Base-by-base conservation (phyloP, 2,797 vertebrate genomes). In the Acipenser ruthenus region DNA sequence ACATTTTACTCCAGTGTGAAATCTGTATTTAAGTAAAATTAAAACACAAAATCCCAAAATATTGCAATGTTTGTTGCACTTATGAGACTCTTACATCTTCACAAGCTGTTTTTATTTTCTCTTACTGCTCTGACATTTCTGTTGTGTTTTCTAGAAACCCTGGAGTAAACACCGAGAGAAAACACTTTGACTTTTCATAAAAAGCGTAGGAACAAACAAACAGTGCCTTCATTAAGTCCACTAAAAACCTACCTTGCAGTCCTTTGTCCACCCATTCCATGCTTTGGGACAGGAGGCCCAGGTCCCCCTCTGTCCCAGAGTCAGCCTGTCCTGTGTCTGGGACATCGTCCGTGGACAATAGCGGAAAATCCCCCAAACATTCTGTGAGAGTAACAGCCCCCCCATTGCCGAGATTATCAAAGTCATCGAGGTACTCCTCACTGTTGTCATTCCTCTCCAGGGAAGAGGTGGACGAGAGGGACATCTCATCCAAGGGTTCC, bases 341-440 rank as follows among this genome's bases (percentile, higher is more conserved):
- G 8, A 77, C 15, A 50, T 84, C 79, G 8, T 69, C 37, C 70
- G 51, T 82, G 82, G 66, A 77, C 78, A 3, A 77, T 49, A 23
- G 8, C 73, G 37, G 37, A 37, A 37, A 37, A 37, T 37, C 37
- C 37, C 37, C 37, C 37, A 37, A 37, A 5, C 37, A 37, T 37
- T 37, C 37, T 4, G 37, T 37, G 37, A 37, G 37, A 37, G 37
- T 37, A 37, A 4, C 37, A 37, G 37, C 37, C 37, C 74, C 74
- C 9, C 76, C 69, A 63, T 90, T 81, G 49, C 74, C 79, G 11
- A 80, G 65, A 71, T 74, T 80, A 67, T 86, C 90, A 69, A 93
- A 90, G 74, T 98, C 95, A 77, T 97, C 94, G 10, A 92, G 86
- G 71, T 93, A 93, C 66, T 96, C 95, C 81, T 97, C 94, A 76